Evolutionary conservation across 2,113 vertebrate species (phyloP).

Genomic region (Melanerpes formicivorus): DNA sequence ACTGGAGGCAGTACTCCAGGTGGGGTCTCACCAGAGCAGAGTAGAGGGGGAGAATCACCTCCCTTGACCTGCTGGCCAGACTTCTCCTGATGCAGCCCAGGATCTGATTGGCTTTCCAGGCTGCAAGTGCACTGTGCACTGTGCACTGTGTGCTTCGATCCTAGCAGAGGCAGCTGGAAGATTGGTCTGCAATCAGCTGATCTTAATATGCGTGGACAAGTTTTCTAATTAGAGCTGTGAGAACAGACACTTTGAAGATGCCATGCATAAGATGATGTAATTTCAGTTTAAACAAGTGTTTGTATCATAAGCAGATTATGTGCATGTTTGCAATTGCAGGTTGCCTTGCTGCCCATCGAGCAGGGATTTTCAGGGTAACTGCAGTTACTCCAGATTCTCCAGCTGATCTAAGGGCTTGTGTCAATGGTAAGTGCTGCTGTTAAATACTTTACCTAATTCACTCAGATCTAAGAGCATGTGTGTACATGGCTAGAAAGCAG

Average conservation of each 20-base stretch:
- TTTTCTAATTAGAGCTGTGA: background rate
- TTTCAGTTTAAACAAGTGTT: background rate
- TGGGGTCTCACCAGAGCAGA: too few species aligned
- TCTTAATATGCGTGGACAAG: background rate
- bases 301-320: background rate
- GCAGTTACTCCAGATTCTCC: slow-evolving; percentile 61
- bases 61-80: too few species aligned
- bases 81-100: too few species aligned
- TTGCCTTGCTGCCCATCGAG: slow-evolving; percentile 86
- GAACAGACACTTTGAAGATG: slow-evolving; percentile 23
- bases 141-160: background rate
- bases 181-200: background rate
- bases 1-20: too few species aligned
- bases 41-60: too few species aligned
- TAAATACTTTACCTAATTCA: background rate
- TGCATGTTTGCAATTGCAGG: slow-evolving; percentile 72
- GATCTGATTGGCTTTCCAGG: too few species aligned
- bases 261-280: background rate
- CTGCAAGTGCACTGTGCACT: too few species aligned
- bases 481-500: accelerated
- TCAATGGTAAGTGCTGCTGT: slow-evolving; percentile 80
- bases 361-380: slow-evolving; percentile 70
- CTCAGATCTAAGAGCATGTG: background rate
- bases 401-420: slow-evolving; percentile 86
- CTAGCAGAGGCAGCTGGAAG: background rate